Base-by-base conservation (phyloP, 2,888 invertebrate genomes). In the Lycophotia porphyrea region DNA sequence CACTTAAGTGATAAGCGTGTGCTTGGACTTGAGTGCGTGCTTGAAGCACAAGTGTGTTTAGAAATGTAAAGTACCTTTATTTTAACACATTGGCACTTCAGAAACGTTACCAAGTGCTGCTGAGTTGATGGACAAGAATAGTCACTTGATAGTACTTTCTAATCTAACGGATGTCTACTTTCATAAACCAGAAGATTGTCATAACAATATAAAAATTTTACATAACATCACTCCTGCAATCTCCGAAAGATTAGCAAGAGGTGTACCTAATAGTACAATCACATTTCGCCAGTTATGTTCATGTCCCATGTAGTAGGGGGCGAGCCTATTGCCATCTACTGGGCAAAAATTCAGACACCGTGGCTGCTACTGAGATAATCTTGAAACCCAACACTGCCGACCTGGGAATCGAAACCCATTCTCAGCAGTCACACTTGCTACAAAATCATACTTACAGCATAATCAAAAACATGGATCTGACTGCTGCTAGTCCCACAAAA, bases 401-500 rank as follows among this genome's bases (percentile, higher is more conserved):
- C 55, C n/a, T 55, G 15, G 55, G 15, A 15, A 55, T 55, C 15
- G 55, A 27, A 55, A 13, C n/a, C 27, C 13, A 27, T 27, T 1
- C 4, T 15, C 15, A 13, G 11, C n/a, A 13, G n/a, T 55, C 11
- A 4, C 52, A 13, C 2, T 55, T 27, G 0, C 11, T n/a, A n/a
- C 13, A 52, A 27, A 58, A 31, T 21, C 0, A 60, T 81, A 97
- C 97, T 97, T 90, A 98, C 98, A 86, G 97, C 96, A 94, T 98
- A 98, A 93, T 98, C 97, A 91, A 97, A 98, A n/a, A 97, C 97
- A 78, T 97, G 97, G 91, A 98, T 97, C 87, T 97, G 97, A 82
- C 97, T 97, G 83, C 97, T 97, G 88, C 97, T 98, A 1, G 98
- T 98, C 11, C 98, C 98, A 88, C 98, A 98, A 92, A 97, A 98